A percentile compares a stretch with the other conserved stretches of the same genome.
phyloP scores from a whole-genome alignment of 1,140 invertebrate genomes.

The Pomacea maculata region DNA sequence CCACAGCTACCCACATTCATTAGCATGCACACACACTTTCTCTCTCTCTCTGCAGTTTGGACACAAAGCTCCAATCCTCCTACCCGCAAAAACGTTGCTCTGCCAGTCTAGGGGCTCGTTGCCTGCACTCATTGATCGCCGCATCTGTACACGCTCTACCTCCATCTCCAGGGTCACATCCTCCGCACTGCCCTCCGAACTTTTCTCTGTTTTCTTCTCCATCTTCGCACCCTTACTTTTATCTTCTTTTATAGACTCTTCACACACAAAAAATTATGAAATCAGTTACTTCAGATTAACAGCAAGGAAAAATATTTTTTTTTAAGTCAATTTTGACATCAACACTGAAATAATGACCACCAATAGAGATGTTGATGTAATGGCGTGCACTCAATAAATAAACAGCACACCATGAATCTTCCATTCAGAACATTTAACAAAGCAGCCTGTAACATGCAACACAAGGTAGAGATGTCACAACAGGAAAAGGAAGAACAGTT shows the following conservation, averaged over 20 bases:
- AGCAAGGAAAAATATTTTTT: too few relatives aligned
- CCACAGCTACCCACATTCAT: slow-evolving; percentile 10
- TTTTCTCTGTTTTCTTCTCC: not conserved
- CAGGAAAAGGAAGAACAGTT: too few relatives aligned
- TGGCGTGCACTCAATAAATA: too few relatives aligned
- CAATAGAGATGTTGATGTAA: too few relatives aligned
- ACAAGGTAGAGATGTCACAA: too few relatives aligned
- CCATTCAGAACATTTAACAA: too few relatives aligned
- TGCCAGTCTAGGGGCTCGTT: slow-evolving; percentile 25
- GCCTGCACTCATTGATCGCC: slow-evolving; percentile 22
- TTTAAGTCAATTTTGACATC: too few relatives aligned
- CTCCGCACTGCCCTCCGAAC: not conserved
- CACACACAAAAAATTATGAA: not conserved
- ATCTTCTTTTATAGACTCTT: not conserved
- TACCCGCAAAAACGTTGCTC: slow-evolving; percentile 37
- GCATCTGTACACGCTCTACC: slow-evolving; percentile 21
- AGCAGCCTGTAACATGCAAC: too few relatives aligned
- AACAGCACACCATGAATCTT: too few relatives aligned
- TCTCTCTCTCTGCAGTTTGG: not conserved
- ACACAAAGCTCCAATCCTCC: slow-evolving; percentile 1
- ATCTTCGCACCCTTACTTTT: not conserved
- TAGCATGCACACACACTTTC: slow-evolving; percentile 13
- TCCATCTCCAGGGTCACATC: slow-evolving; percentile 10
- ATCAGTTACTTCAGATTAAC: too few relatives aligned
- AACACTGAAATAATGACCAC: too few relatives aligned